Evolutionary conservation across 1,140 invertebrate genomes (phyloP).

Genomic region (Aradophagus sp.): DNA sequence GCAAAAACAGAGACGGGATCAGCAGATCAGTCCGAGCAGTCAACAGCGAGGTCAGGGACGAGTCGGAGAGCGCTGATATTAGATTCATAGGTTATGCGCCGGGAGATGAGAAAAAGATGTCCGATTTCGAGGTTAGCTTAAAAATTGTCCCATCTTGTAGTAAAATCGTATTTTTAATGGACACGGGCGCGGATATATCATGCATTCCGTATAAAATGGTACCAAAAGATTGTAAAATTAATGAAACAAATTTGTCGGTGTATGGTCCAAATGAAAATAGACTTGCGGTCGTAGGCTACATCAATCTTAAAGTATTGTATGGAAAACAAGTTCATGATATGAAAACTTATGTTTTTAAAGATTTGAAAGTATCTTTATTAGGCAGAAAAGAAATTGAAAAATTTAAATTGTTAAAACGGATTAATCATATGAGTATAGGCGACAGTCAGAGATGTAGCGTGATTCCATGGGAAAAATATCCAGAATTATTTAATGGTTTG

Average conservation of each 20-base stretch:
- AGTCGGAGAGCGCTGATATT: slow-evolving; percentile 1
- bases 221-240: slow-evolving; percentile 9
- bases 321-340: background rate
- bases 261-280: slow-evolving; percentile 2
- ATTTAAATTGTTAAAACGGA: slow-evolving; percentile 16
- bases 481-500: slow-evolving; percentile 7
- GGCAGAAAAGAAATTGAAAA: slow-evolving; percentile 17
- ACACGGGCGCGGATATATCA: slow-evolving; percentile 19
- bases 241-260: slow-evolving; percentile 7
- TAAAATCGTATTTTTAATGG: slow-evolving; percentile 14
- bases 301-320: slow-evolving; percentile 13
- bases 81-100: slow-evolving; percentile 1
- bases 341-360: slow-evolving; percentile 19
- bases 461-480: slow-evolving; percentile 5
- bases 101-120: background rate
- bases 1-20: no score
- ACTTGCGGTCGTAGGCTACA: slow-evolving; percentile 15
- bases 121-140: slow-evolving; percentile 21
- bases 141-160: slow-evolving; percentile 6
- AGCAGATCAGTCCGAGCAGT: no score
- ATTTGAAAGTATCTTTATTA: slow-evolving; percentile 21
- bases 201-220: slow-evolving; percentile 18
- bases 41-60: background rate
- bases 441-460: slow-evolving; percentile 7
- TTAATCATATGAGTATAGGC: slow-evolving; percentile 4